Conservation (phyloP, 2,113 vertebrate genomes). For the Thamnaconus septentrionalis region DNA sequence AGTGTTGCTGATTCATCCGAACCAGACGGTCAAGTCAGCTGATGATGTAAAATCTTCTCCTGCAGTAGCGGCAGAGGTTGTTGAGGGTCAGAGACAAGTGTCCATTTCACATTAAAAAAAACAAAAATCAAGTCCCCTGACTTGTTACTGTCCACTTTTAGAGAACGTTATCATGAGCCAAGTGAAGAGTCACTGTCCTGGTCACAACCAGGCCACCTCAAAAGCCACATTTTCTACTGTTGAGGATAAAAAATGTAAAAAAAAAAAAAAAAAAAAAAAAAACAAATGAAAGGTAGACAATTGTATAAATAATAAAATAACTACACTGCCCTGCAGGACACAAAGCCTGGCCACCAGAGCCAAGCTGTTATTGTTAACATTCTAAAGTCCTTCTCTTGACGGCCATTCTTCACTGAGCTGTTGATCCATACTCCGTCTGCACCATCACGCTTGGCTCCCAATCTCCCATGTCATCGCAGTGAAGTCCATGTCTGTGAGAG, state of each 20-base stretch:
- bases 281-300: slow-evolving; percentile 13
- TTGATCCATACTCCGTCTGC: not conserved
- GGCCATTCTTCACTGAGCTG: slow-evolving; percentile 14
- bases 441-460: slow-evolving; percentile 48
- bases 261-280: slow-evolving; percentile 21
- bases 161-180: slow-evolving; percentile 33
- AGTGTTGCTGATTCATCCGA: not conserved
- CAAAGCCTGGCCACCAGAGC: slow-evolving; percentile 44
- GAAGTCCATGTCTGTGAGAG: slow-evolving; percentile 75
- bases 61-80: not conserved
- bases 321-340: slow-evolving; percentile 49
- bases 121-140: not conserved
- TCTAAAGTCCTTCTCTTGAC: slow-evolving; percentile 21
- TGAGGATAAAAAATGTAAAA: no score
- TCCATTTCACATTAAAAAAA: not conserved
- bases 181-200: not conserved
- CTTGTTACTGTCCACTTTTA: not conserved
- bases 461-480: slow-evolving; percentile 60
- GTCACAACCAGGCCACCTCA: not conserved
- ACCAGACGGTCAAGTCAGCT: not conserved
- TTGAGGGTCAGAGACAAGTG: not conserved
- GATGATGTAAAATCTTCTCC: not conserved
- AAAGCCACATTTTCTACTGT: not conserved
- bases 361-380: slow-evolving; percentile 24
- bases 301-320: slow-evolving; percentile 53